Evolutionary conservation across 2,888 invertebrate species (phyloP).

Genomic region (Pristionchus maxplancki): DNA sequence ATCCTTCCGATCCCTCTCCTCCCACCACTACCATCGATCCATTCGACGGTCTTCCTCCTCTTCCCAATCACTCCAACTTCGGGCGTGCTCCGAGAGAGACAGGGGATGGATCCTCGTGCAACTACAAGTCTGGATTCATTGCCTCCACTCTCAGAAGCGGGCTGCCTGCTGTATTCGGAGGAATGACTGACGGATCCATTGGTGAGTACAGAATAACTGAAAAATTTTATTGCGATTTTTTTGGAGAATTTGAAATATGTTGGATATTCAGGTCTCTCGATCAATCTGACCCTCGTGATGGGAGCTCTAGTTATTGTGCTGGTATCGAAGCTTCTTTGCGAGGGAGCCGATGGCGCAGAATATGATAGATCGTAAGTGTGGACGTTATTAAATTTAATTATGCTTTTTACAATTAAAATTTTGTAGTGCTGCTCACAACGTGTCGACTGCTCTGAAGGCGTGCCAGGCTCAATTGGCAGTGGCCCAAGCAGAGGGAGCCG

Average conservation of each 20-base stretch:
- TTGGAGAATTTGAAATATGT: background rate
- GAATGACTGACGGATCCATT: conserved; percentile 39
- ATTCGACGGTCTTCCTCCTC: background rate
- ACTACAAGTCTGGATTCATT: background rate
- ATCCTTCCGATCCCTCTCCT: conserved; percentile 21
- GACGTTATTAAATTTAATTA: too few relatives aligned
- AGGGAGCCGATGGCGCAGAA: conserved; percentile 56
- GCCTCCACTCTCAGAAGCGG: conserved; percentile 23
- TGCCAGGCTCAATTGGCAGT: conserved; percentile 36
- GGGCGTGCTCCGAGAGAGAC: background rate
- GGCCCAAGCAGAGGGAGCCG: conserved; percentile 7
- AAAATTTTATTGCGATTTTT: background rate
- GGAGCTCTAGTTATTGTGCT: conserved; percentile 57
- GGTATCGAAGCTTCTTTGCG: conserved; percentile 55
- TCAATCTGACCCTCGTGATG: conserved; percentile 60
- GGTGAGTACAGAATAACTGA: background rate
- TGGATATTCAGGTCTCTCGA: conserved; percentile 52
- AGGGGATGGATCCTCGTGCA: background rate
- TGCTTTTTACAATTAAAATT: background rate
- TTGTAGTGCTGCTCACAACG: conserved; percentile 59
- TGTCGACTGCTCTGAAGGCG: conserved; percentile 54
- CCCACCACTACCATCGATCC: background rate
- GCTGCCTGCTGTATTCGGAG: conserved; percentile 35
- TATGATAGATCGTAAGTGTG: conserved; percentile 58
- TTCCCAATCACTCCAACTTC: conserved; percentile 26